Conservation (phyloP, 2,888 invertebrate genomes). For the Papilio elwesi region DNA sequence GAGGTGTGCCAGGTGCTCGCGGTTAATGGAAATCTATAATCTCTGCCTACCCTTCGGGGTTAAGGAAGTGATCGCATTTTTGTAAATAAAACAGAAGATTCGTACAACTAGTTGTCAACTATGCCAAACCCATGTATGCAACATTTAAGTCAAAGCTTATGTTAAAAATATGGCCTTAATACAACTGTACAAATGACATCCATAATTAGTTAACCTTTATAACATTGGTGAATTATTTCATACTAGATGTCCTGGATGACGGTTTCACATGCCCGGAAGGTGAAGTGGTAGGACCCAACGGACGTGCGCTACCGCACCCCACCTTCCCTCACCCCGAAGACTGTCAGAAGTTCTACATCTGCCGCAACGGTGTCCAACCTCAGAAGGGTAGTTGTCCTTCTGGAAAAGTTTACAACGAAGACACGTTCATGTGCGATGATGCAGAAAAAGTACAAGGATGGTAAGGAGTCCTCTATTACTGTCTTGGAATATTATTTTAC, state of each 20-base stretch:
- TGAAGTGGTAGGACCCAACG: constrained; percentile 86
- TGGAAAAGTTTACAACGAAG: constrained; percentile 91
- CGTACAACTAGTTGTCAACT: too few species aligned
- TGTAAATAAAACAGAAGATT: too few species aligned
- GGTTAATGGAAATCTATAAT: too few species aligned
- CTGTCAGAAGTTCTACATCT: constrained; percentile 93
- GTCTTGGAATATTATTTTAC: neutral
- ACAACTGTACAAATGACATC: too few species aligned
- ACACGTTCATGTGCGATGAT: constrained; percentile 89
- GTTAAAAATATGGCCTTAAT: too few species aligned
- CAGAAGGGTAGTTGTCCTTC: constrained; percentile 89
- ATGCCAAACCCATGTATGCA: too few species aligned
- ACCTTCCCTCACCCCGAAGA: constrained; percentile 91
- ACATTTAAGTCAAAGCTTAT: too few species aligned
- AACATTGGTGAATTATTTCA: neutral
- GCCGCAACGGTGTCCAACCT: constrained; percentile 89
- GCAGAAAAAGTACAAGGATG: constrained; percentile 91
- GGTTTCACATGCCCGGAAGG: constrained; percentile 91
- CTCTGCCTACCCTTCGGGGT: too few species aligned
- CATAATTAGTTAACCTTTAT: too few species aligned
- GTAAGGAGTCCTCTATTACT: constrained; percentile 68
- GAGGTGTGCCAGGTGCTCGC: too few species aligned
- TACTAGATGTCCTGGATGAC: constrained; percentile 87
- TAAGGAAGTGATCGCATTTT: too few species aligned
- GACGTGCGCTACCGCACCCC: constrained; percentile 89